phyloP scores from a whole-genome alignment of 2,888 invertebrate species.

The Coenonympha glycerion region DNA sequence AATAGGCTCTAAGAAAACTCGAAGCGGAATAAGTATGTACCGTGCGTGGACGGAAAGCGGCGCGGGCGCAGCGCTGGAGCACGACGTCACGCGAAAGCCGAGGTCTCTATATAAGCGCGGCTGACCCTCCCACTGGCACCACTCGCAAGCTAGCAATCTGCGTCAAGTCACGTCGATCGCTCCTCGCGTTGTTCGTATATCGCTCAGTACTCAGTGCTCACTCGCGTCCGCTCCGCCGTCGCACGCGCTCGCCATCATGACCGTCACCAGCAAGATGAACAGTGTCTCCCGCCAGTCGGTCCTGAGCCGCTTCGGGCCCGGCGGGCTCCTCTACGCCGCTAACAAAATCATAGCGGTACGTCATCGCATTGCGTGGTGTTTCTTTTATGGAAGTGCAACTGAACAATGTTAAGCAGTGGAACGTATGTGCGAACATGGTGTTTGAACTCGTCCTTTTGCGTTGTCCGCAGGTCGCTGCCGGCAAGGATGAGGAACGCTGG shows the following conservation, averaged over 20 bases:
- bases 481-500: slow-evolving; percentile 71
- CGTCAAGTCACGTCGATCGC: slow-evolving; percentile 49
- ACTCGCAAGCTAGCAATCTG: slow-evolving; percentile 60
- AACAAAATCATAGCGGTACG: slow-evolving; percentile 74
- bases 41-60: slow-evolving; percentile 37
- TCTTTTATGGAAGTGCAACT: slow-evolving; percentile 37
- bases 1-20: slow-evolving; percentile 57
- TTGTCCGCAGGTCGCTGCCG: slow-evolving; percentile 72
- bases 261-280: slow-evolving; percentile 73
- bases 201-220: no score
- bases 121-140: slow-evolving; percentile 61
- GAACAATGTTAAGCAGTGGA: slow-evolving; percentile 33
- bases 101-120: slow-evolving; percentile 66
- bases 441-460: slow-evolving; percentile 58
- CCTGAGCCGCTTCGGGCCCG: slow-evolving; percentile 68
- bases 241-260: slow-evolving; percentile 60
- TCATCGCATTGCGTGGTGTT: slow-evolving; percentile 47
- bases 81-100: slow-evolving; percentile 66
- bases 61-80: slow-evolving; percentile 46
- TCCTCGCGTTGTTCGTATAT: slow-evolving; percentile 42
- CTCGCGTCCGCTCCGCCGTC: slow-evolving; percentile 48
- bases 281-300: slow-evolving; percentile 71
- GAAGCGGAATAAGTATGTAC: no score
- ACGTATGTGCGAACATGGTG: slow-evolving; percentile 44
- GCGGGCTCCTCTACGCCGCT: slow-evolving; percentile 68